Conservation (phyloP, 2,888 invertebrate genomes). For the Pharmacophagus antenor region DNA sequence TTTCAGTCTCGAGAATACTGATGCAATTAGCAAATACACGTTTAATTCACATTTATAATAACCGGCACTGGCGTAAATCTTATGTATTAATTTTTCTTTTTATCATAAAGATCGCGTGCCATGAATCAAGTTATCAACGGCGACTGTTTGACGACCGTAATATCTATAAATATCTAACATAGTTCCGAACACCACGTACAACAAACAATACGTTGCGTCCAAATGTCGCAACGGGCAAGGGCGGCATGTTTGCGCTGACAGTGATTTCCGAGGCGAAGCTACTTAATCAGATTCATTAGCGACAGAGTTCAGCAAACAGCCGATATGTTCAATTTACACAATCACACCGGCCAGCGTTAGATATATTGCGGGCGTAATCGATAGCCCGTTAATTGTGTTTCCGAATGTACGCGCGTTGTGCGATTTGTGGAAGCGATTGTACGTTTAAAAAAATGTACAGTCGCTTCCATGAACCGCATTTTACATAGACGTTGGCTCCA, state of each 20-base stretch:
- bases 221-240: conserved; percentile 19
- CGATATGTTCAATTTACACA: conserved; percentile 27
- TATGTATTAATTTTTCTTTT: no score
- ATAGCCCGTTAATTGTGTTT: conserved; percentile 11
- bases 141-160: neutral
- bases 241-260: conserved; percentile 25
- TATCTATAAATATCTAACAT: neutral
- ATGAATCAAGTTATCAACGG: neutral
- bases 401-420: neutral
- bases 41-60: no score
- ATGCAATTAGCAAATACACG: no score
- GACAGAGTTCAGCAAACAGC: conserved; percentile 51
- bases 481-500: no score
- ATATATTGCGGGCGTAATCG: conserved; percentile 19
- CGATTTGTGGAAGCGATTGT: neutral
- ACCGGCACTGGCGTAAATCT: no score
- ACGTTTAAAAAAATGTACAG: no score
- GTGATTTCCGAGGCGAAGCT: conserved; percentile 51
- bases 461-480: no score
- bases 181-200: conserved; percentile 8
- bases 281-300: conserved; percentile 77
- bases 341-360: neutral
- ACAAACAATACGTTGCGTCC: conserved; percentile 11
- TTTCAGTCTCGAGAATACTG: no score
- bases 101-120: neutral